A percentile compares a stretch with the other conserved stretches of the same genome.
Evolutionary conservation across 2,113 vertebrate species (phyloP).

Genomic region (Podilymbus podiceps): DNA sequence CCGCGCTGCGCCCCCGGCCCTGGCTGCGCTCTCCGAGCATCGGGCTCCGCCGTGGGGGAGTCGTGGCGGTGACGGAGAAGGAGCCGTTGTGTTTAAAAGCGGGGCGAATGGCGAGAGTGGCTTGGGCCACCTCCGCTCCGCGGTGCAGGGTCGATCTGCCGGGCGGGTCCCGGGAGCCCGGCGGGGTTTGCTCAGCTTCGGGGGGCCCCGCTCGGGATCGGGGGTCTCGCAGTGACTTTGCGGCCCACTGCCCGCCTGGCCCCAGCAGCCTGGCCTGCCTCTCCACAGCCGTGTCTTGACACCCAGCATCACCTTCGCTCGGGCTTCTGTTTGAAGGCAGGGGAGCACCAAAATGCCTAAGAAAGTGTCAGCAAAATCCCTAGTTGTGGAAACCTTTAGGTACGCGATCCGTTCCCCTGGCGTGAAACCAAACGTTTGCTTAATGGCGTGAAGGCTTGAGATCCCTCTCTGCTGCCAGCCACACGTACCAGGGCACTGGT

Average conservation of each 20-base stretch:
- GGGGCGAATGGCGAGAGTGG: accelerated
- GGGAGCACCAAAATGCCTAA: neutral
- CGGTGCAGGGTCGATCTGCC: neutral
- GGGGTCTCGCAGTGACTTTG: neutral
- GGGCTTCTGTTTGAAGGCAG: accelerated
- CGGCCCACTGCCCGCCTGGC: neutral
- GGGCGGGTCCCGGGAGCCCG: accelerated
- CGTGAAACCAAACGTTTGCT: neutral
- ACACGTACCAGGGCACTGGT: neutral
- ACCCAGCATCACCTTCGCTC: accelerated
- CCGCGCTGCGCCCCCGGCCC: neutral
- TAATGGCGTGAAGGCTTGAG: neutral
- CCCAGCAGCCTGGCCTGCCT: neutral
- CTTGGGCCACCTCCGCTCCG: accelerated
- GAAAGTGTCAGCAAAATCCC: neutral
- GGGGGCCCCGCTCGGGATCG: neutral
- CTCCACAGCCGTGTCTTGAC: accelerated
- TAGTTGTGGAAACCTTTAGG: neutral
- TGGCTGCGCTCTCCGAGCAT: too few species aligned
- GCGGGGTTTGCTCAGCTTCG: accelerated
- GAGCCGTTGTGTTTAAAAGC: neutral
- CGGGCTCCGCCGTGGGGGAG: neutral
- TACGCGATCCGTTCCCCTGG: neutral
- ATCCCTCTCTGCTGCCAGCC: neutral
- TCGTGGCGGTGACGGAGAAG: neutral